phyloP scores from a whole-genome alignment of 2,888 invertebrate genomes.

The Pediacus dermestoides region DNA sequence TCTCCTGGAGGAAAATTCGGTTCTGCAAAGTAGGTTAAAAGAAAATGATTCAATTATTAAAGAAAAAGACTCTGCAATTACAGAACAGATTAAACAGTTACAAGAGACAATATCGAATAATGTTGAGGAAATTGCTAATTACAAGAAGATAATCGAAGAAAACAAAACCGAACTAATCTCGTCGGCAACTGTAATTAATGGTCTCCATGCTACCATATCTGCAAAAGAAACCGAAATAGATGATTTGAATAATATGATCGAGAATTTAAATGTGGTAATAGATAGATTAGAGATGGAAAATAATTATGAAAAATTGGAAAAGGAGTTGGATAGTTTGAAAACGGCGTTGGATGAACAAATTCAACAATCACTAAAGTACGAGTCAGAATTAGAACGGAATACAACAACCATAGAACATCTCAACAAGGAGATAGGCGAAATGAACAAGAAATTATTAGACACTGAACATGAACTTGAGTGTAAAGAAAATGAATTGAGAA shows the following conservation, averaged over 20 bases:
- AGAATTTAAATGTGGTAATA: conserved; percentile 53
- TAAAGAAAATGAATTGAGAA: conserved; percentile 52
- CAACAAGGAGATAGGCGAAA: conserved; percentile 52
- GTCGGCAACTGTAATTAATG: conserved; percentile 36
- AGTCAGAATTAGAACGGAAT: conserved; percentile 56
- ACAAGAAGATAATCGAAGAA: conserved; percentile 39
- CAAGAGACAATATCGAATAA: conserved; percentile 35
- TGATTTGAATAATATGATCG: conserved; percentile 50
- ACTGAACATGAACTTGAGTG: conserved; percentile 40
- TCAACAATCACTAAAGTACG: conserved; percentile 54
- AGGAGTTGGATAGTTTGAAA: conserved; percentile 57
- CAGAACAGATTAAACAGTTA: conserved; percentile 31
- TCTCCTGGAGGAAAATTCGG: conserved; percentile 36
- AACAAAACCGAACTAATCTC: conserved; percentile 43
- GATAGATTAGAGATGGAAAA: conserved; percentile 54
- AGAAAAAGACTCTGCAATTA: conserved; percentile 35
- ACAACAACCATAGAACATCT: conserved; percentile 59
- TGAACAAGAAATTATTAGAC: conserved; percentile 56
- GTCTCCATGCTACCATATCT: conserved; percentile 35
- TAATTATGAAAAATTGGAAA: conserved; percentile 51
- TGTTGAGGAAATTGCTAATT: conserved; percentile 39
- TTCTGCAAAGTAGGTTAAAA: conserved; percentile 33
- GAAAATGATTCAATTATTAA: conserved; percentile 31
- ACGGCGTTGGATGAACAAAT: conserved; percentile 54
- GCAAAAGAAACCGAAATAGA: conserved; percentile 36